Evolutionary conservation across 2,797 vertebrate genomes (phyloP).

Genomic region (Tolypeutes matacus): DNA sequence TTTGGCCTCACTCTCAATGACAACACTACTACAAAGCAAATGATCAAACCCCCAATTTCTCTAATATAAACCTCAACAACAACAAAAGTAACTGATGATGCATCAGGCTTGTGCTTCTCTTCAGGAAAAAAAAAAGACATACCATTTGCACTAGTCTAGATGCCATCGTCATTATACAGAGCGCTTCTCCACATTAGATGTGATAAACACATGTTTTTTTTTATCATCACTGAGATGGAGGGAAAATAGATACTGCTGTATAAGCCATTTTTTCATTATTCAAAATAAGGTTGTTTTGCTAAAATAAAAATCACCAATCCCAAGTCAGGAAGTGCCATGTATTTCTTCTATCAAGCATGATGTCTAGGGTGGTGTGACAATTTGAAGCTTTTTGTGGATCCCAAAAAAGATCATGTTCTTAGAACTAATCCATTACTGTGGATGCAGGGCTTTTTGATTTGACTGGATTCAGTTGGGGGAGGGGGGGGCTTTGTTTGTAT

Average conservation of each 20-base stretch:
- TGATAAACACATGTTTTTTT: neutral
- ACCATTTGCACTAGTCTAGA: neutral
- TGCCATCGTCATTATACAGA: neutral
- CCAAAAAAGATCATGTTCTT: no score
- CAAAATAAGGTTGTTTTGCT: conserved; percentile 35
- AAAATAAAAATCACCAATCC: conserved; percentile 31
- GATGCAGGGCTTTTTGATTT: no score
- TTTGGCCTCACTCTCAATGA: conserved; percentile 15
- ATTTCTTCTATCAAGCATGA: neutral
- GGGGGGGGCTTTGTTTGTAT: no score
- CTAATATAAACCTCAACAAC: no score
- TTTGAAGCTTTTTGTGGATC: no score
- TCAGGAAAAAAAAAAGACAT: neutral
- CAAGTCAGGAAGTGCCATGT: accelerated
- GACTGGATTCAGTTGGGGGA: no score
- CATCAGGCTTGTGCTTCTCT: conserved; percentile 4
- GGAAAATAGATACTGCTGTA: neutral
- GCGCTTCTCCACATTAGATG: neutral
- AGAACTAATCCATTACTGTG: no score
- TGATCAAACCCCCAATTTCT: no score
- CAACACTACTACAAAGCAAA: conserved; percentile 43
- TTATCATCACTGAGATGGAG: neutral
- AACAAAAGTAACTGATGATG: neutral
- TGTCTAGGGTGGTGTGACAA: neutral
- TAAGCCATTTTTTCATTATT: neutral